Base-by-base conservation (phyloP, 2,113 vertebrate genomes). In the Tringa solitaria region DNA sequence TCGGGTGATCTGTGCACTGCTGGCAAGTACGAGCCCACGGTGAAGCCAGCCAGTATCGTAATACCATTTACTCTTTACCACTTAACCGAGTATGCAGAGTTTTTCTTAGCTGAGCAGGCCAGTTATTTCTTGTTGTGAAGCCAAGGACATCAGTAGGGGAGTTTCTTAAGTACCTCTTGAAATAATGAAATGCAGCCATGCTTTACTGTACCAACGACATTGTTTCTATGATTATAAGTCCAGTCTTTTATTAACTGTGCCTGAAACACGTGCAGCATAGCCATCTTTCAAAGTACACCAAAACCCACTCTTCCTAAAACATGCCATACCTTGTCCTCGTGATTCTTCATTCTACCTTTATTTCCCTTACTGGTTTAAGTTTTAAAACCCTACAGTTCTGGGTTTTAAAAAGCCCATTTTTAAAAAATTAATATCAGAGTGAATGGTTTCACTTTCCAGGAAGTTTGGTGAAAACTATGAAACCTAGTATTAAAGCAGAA, bases 1-100 rank as follows among this genome's bases (percentile, higher is more conserved):
- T 63, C 1, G 0, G 16, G 35, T n/a, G 4, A 12, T 60, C 20
- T 51, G 12, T 48, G 12, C 8, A 4, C 13, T 2, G 0, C 24
- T 83, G 51, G 65, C 7, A n/a, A n/a, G 41, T 37, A 19, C 23
- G 59, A 87, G 32, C 35, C 46, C 30, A 10, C 30, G 21, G 5
- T 33, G 26, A 50, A 84, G 45, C 15, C 5, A 32, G 26, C 22
- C 41, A 19, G 0, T 68, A 28, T 24, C n/a, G 33, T 37, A 57
- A 9, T 75, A 5, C 15, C 26, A 4, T 48, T 45, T 33, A 20
- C 35, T 80, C 32, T 39, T 89, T 33, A 32, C 5, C 45, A 13
- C 26, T 64, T 73, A 30, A 26, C 19, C 5, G 13, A 28, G 9
- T 32, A 4, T 45, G 10, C 28, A 54, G 10, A 26, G 6, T 69